These are phyloP conservation scores for Callorhinus ursinus DNA, from an alignment of 2,113 vertebrate species.

Conservation along the genomic window DNA sequence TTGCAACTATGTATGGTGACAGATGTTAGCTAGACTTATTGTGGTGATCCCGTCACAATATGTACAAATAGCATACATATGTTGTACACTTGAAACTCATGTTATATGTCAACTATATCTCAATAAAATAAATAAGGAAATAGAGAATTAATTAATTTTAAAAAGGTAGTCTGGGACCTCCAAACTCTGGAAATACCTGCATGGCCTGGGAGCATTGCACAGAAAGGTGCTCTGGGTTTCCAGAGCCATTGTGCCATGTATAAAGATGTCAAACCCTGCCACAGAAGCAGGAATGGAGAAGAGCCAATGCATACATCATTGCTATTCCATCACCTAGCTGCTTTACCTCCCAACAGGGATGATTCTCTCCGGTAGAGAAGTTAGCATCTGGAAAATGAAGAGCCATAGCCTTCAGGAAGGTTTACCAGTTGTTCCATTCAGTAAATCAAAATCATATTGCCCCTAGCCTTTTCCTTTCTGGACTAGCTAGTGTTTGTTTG, in stretches of 20 bases:
- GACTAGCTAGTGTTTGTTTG: not conserved
- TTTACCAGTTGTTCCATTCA: not conserved
- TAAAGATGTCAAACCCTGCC: not conserved
- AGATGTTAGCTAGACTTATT: not conserved
- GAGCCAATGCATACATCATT: accelerated
- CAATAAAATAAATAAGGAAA: not conserved
- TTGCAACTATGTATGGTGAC: not conserved
- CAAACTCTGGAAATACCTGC: not conserved
- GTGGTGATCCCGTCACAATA: not conserved
- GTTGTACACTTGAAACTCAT: not conserved
- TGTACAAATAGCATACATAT: not conserved
- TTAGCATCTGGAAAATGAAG: not conserved
- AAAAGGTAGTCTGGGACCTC: not conserved
- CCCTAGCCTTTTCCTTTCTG: not conserved
- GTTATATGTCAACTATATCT: not conserved
- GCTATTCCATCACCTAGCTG: no score
- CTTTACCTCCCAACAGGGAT: not conserved
- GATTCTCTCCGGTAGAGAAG: not conserved
- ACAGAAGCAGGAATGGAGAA: not conserved
- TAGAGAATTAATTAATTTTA: not conserved
- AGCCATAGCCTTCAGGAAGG: not conserved
- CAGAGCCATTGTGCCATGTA: accelerated
- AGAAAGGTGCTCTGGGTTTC: not conserved
- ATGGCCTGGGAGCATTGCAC: not conserved
- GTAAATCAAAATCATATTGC: not conserved